phyloP scores from a whole-genome alignment of 1,140 invertebrate genomes.

The Drosophila mayri region DNA sequence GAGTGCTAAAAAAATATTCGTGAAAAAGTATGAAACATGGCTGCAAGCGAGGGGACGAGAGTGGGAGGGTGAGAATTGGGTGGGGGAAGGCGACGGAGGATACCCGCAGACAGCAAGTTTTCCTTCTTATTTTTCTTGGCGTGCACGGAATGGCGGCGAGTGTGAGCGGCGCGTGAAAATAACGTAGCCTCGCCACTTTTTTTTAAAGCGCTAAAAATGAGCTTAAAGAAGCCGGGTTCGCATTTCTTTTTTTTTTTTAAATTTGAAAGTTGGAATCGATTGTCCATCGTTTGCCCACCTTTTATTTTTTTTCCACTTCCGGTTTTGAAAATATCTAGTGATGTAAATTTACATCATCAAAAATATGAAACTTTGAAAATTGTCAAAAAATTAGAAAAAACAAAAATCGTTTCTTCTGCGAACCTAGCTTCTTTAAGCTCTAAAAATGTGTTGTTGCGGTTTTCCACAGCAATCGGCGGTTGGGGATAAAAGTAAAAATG shows the following conservation, averaged over 20 bases:
- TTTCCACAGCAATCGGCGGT: slow-evolving; percentile 3
- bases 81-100: not conserved
- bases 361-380: too few species aligned
- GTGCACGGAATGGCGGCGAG: slow-evolving; percentile 68
- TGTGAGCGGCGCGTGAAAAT: slow-evolving; percentile 44
- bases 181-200: slow-evolving; percentile 55
- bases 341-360: too few species aligned
- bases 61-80: not conserved
- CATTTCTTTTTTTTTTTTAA: too few species aligned
- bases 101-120: slow-evolving; percentile 26
- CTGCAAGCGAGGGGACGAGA: slow-evolving; percentile 16
- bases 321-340: too few species aligned
- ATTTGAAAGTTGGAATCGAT: too few species aligned
- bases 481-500: slow-evolving; percentile 53
- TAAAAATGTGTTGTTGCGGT: slow-evolving; percentile 66
- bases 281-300: too few species aligned
- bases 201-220: slow-evolving; percentile 76
- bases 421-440: too few species aligned
- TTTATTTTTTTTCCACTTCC: too few species aligned
- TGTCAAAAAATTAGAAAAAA: too few species aligned
- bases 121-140: slow-evolving; percentile 47
- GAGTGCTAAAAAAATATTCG: slow-evolving; percentile 31
- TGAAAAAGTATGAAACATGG: slow-evolving; percentile 52
- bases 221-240: too few species aligned
- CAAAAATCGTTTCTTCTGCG: too few species aligned